A percentile compares a stretch with the other conserved stretches of the same genome.
These are phyloP conservation scores for Sinella curviseta DNA, from an alignment of 1,140 invertebrate species.

Conservation along the genomic window DNA sequence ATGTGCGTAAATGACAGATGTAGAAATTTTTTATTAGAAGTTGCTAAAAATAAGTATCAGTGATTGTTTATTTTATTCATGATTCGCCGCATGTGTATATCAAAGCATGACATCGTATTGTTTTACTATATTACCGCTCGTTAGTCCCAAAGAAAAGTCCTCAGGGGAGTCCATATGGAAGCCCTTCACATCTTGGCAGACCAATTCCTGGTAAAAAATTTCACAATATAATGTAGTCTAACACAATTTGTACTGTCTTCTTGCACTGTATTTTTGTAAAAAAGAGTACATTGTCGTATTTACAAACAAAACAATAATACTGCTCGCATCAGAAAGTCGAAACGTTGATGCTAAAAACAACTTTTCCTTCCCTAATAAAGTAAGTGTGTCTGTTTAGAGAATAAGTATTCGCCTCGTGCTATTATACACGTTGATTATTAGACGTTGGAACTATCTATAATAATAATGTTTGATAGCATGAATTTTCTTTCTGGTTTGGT, in stretches of 20 bases:
- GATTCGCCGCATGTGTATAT: too few species aligned
- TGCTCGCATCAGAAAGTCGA: background rate
- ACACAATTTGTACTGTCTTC: background rate
- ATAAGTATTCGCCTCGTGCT: too few species aligned
- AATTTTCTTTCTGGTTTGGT: background rate
- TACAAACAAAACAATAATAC: too few species aligned
- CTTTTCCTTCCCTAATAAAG: background rate
- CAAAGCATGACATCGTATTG: too few species aligned
- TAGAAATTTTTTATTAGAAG: too few species aligned
- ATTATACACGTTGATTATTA: background rate
- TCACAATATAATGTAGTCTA: background rate
- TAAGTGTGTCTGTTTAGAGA: too few species aligned
- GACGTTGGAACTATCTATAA: background rate
- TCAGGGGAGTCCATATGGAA: conserved; percentile 44
- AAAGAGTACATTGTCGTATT: background rate
- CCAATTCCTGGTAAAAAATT: conserved; percentile 43
- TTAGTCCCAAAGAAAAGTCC: conserved; percentile 34
- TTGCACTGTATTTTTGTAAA: conserved; percentile 1
- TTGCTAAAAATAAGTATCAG: too few species aligned
- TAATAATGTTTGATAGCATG: too few species aligned
- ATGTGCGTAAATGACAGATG: too few species aligned
- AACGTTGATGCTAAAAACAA: background rate
- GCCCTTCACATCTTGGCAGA: conserved; percentile 46
- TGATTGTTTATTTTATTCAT: too few species aligned
- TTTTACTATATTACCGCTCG: background rate